Conservation (phyloP, 2,888 invertebrate species). For the Phortica magna region DNA sequence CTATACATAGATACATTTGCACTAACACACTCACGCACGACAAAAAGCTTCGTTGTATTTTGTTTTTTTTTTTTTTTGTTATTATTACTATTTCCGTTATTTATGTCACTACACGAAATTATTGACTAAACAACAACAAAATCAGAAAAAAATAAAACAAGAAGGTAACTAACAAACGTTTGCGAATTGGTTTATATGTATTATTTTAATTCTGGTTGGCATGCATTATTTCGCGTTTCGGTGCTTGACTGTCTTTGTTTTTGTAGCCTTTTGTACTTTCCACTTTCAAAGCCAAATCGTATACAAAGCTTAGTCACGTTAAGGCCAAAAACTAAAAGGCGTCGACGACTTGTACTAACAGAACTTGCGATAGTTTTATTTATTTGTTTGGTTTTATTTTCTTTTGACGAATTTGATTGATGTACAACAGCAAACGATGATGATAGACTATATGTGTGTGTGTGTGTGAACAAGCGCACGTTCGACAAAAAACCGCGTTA, state of each 20-base stretch:
- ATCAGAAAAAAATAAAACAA: conserved; percentile 45
- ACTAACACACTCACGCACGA: conserved; percentile 10
- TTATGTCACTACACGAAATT: conserved; percentile 53
- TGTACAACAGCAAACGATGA: conserved; percentile 3
- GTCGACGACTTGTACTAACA: background rate
- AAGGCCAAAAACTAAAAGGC: conserved; percentile 27
- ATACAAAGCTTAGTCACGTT: conserved; percentile 24
- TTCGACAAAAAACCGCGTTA: background rate
- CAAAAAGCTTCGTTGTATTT: conserved; percentile 12
- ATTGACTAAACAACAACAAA: conserved; percentile 67
- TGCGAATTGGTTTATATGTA: conserved; percentile 40
- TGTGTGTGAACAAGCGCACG: conserved; percentile 8
- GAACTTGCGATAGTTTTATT: conserved; percentile 30
- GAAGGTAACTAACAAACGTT: conserved; percentile 29
- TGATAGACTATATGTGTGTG: conserved; percentile 39
- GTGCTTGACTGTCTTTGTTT: conserved; percentile 51
- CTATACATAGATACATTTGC: conserved; percentile 44
- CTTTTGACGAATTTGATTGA: background rate
- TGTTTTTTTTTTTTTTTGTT: conserved; percentile 47
- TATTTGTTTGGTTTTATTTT: conserved; percentile 30
- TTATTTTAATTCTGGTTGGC: conserved; percentile 41
- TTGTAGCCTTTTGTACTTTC: conserved; percentile 49
- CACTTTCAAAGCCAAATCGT: conserved; percentile 55
- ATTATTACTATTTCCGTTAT: conserved; percentile 60
- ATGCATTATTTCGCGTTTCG: conserved; percentile 49